Conservation (phyloP, 1,140 invertebrate genomes). For the Muscidifurax raptorellus region DNA sequence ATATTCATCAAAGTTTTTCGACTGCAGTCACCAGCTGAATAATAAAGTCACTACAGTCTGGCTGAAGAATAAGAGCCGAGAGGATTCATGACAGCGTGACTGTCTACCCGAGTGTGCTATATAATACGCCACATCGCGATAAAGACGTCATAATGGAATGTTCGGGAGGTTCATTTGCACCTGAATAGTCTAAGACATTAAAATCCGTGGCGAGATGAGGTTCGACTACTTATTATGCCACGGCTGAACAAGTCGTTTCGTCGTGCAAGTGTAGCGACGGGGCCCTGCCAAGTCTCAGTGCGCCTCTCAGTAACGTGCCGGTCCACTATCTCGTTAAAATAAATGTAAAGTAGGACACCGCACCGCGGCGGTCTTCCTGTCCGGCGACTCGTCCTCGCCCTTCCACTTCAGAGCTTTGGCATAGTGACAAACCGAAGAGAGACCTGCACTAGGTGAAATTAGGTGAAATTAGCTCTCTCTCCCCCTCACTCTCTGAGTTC, state of each 20-base stretch:
- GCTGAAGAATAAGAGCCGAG: background rate
- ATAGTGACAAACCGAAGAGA: background rate
- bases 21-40: background rate
- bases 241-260: slow-evolving; percentile 28
- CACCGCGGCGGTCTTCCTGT: slow-evolving; percentile 31
- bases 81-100: background rate
- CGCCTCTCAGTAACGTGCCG: background rate
- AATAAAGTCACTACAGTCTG: background rate
- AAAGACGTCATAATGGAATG: slow-evolving; percentile 2
- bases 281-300: background rate
- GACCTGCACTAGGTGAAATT: slow-evolving; percentile 23
- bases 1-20: slow-evolving; percentile 19
- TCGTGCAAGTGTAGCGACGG: background rate
- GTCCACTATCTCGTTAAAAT: slow-evolving; percentile 64
- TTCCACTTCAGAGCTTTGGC: background rate
- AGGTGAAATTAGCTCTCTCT: too few relatives aligned
- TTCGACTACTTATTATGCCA: slow-evolving; percentile 20
- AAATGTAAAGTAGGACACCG: slow-evolving; percentile 65
- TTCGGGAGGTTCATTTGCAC: slow-evolving; percentile 9
- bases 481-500: background rate
- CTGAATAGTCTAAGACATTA: slow-evolving; percentile 15
- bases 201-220: background rate
- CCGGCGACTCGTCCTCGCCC: background rate
- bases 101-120: background rate
- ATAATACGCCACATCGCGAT: background rate